phyloP scores from a whole-genome alignment of 2,888 invertebrate genomes.

The Chalcosyrphus nemorum region DNA sequence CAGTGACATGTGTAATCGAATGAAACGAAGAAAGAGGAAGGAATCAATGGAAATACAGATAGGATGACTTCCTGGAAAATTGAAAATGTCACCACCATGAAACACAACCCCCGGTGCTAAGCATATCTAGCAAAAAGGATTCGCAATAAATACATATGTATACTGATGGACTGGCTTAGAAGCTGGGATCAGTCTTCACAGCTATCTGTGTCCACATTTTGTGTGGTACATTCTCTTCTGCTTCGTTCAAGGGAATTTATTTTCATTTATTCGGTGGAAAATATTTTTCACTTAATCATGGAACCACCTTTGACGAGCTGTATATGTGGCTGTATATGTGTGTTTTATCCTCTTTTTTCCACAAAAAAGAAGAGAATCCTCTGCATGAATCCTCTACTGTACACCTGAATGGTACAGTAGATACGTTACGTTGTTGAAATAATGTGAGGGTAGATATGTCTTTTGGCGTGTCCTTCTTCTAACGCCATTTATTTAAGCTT shows the following conservation, averaged over 20 bases:
- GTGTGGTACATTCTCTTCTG: not conserved
- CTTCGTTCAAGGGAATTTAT: conserved; percentile 16
- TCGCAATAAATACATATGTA: not conserved
- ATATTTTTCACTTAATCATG: conserved; percentile 13
- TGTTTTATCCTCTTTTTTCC: not conserved
- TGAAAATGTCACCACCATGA: conserved; percentile 32
- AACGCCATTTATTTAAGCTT: conserved; percentile 8
- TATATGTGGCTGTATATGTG: not conserved
- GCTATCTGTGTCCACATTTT: not conserved
- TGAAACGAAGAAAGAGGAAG: not conserved
- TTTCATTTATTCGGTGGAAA: conserved; percentile 26
- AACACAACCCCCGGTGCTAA: not conserved
- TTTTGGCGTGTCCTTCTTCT: not conserved
- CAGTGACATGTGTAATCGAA: not conserved
- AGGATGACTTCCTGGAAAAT: conserved; percentile 7
- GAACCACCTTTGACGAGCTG: not conserved
- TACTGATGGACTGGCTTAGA: too few species aligned
- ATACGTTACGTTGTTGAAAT: not conserved
- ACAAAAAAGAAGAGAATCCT: not conserved
- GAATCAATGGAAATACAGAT: not conserved
- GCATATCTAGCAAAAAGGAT: not conserved
- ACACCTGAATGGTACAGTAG: not conserved
- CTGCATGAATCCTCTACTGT: not conserved
- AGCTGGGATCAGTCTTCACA: not conserved
- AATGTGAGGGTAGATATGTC: not conserved